Conservation (phyloP, 2,888 invertebrate genomes). For the Tenthredo amoena region DNA sequence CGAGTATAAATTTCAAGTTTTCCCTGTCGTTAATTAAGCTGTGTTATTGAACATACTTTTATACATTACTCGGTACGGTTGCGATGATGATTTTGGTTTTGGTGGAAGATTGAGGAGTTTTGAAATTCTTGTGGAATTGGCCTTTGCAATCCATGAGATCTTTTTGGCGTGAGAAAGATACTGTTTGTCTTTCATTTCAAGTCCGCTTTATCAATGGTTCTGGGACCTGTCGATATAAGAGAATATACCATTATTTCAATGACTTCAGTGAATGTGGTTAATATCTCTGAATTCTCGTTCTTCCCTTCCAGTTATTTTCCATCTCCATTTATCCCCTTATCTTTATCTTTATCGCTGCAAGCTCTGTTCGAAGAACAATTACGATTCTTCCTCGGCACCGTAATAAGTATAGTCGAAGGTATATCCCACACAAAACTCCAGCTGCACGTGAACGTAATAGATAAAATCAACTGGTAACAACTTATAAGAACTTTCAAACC, state of each 20-base stretch:
- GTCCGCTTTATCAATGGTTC: background rate
- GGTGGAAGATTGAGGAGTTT: background rate
- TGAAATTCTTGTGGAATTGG: background rate
- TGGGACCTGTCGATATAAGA: background rate
- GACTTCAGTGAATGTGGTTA: background rate
- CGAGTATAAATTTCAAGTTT: constrained; percentile 16
- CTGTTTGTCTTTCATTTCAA: background rate
- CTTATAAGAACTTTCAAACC: background rate
- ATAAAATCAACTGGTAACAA: background rate
- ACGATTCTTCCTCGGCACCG: background rate
- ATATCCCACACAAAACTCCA: background rate
- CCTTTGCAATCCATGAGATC: background rate
- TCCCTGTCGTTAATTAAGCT: background rate
- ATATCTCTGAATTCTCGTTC: background rate
- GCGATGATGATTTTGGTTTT: background rate
- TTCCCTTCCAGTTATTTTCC: background rate
- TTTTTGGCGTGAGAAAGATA: background rate
- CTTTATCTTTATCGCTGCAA: background rate
- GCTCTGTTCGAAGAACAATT: background rate
- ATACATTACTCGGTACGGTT: background rate
- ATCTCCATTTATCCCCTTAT: background rate
- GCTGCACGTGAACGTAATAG: background rate
- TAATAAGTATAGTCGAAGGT: background rate
- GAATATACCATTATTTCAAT: constrained; percentile 8
- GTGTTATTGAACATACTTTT: background rate